phyloP scores from a whole-genome alignment of 37 sponge, comb jelly and placozoan species.

The Hexactinellida sp. region DNA sequence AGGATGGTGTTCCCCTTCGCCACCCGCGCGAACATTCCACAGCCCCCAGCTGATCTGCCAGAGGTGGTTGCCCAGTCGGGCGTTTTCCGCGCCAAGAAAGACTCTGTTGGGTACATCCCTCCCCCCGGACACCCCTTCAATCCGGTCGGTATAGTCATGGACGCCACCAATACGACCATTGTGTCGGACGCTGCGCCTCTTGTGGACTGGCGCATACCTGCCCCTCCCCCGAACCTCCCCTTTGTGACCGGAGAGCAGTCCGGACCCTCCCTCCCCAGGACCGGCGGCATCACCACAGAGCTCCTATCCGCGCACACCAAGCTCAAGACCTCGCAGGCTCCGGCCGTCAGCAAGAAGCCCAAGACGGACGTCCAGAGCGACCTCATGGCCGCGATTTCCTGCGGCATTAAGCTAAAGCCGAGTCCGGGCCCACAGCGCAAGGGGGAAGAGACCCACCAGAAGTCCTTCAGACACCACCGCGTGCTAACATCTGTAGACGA shows the following conservation, averaged over 20 bases:
- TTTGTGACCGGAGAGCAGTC: neutral
- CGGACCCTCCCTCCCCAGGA: conserved; percentile 4
- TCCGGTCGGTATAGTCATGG: neutral
- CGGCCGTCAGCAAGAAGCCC: neutral
- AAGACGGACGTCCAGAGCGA: neutral
- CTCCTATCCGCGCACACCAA: neutral
- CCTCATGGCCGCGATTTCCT: neutral
- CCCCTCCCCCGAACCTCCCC: neutral
- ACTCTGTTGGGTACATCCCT: conserved; percentile 1
- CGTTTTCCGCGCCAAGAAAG: neutral
- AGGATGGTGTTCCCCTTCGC: neutral
- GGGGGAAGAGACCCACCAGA: neutral
- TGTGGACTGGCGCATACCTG: neutral
- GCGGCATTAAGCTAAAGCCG: neutral
- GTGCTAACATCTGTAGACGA: neutral
- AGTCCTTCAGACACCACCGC: neutral
- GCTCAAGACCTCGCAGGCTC: neutral
- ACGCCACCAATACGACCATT: neutral
- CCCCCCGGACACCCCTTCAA: neutral
- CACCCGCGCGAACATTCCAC: neutral
- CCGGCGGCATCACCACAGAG: neutral
- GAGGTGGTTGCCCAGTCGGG: neutral
- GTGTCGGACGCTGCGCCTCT: neutral
- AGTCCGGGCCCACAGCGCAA: neutral
- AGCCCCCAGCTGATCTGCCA: neutral